Base-by-base conservation (phyloP, 30 jellyfish, hydroid and myxozoan species). In the Hydra vulgaris region DNA sequence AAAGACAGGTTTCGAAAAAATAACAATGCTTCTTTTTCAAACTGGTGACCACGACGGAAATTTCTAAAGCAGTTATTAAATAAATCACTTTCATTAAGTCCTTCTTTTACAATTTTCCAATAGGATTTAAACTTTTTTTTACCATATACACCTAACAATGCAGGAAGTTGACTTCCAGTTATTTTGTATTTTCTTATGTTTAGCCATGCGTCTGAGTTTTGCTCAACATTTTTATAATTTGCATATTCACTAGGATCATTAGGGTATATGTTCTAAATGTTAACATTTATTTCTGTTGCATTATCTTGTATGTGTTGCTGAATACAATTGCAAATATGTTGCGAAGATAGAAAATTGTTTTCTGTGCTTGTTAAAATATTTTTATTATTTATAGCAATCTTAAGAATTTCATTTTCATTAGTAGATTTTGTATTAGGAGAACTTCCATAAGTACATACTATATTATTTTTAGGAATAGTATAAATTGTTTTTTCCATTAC, bases 101-200 rank as follows among this genome's bases (percentile, higher is more conserved):
- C 25, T n/a, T 68, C 75, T 68, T 68, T 68, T 23, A 68, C 75
- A 68, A 68, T 68, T 23, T 68, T 54, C 82, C 85, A 78, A 53
- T 27, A 78, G 18, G 21, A 16, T n/a, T 40, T 53, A 78, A 78
- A n/a, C 0, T 52, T 78, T 78, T 61, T 78, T 4, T 78, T 0
- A 25, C 83, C 83, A 0, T 75, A 25, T 17, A 75, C 56, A 1
- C 76, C 83, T 25, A 75, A 69, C 40, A 78, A 66, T 54, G 85
- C 85, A 27, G 85, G 85, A n/a, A 78, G 68, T 24, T 82, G 85
- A 53, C 85, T 78, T 25, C 83, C 83, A 0, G 85, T 78, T 54
- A 78, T 54, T 78, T 78, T 27, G 17, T 53, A 1, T 54, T 78
- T 78, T 78, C 81, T 55, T 23, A 68, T n/a, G 75, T 68, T n/a